A percentile compares a stretch with the other conserved stretches of the same genome.
Conservation (phyloP, 2,113 vertebrate species). For the Triplophysa siluroides region DNA sequence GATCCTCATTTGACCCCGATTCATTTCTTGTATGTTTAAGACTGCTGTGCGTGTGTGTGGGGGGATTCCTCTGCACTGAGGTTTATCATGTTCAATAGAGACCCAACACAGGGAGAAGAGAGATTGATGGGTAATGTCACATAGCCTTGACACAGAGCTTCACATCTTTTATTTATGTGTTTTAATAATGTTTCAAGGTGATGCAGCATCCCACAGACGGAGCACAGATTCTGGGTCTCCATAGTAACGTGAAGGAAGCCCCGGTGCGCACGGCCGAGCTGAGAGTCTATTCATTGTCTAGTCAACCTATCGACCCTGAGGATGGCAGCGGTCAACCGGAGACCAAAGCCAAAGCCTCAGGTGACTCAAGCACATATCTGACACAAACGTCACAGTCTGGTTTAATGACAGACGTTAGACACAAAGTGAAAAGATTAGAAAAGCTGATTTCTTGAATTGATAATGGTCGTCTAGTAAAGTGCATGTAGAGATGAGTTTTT, state of each 20-base stretch:
- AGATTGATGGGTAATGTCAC: not conserved
- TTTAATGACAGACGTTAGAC: no score
- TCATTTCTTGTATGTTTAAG: not conserved
- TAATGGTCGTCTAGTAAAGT: no score
- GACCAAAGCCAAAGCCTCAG: slow-evolving; percentile 63
- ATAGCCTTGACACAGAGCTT: not conserved
- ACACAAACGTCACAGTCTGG: no score
- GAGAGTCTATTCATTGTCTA: slow-evolving; percentile 65
- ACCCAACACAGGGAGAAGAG: not conserved
- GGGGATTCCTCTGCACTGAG: slow-evolving; percentile 18
- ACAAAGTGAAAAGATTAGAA: no score
- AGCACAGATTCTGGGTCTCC: slow-evolving; percentile 64
- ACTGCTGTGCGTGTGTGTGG: not conserved
- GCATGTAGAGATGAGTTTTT: no score
- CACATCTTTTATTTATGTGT: slow-evolving; percentile 11
- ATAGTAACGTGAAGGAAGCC: slow-evolving; percentile 66
- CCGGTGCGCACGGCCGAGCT: slow-evolving; percentile 63
- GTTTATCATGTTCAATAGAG: not conserved
- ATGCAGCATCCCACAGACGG: slow-evolving; percentile 66
- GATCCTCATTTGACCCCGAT: not conserved
- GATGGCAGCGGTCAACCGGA: slow-evolving; percentile 50
- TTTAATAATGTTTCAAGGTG: slow-evolving; percentile 51
- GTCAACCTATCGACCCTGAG: slow-evolving; percentile 64
- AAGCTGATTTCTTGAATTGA: no score
- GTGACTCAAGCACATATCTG: slow-evolving; percentile 42